A percentile compares a stretch with the other conserved stretches of the same genome.
Evolutionary conservation across 2,888 invertebrate species (phyloP).

Genomic region (Eurytoma californica): DNA sequence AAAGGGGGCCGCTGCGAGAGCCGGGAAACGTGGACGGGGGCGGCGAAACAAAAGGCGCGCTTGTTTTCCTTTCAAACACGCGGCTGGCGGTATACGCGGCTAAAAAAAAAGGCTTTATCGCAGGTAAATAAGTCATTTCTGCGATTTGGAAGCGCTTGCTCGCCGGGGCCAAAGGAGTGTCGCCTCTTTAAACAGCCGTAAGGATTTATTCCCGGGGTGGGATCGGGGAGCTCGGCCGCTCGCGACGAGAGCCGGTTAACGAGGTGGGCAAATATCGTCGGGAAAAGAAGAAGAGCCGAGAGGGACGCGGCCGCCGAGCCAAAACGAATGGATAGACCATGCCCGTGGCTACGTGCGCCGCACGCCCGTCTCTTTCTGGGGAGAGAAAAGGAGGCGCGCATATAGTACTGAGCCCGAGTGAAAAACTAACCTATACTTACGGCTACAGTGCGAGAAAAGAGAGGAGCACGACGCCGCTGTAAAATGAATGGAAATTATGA

Average conservation of each 20-base stretch:
- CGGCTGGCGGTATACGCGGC: background rate
- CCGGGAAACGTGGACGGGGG: slow-evolving; percentile 15
- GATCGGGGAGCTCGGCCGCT: slow-evolving; percentile 11
- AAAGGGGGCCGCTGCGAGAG: slow-evolving; percentile 10
- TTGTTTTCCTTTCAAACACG: background rate
- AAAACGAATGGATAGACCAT: too few species aligned
- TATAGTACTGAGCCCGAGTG: background rate
- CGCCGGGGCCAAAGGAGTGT: slow-evolving; percentile 10
- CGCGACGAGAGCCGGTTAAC: slow-evolving; percentile 22
- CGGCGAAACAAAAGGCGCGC: slow-evolving; percentile 8
- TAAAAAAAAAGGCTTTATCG: slow-evolving; percentile 12
- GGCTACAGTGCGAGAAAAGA: slow-evolving; percentile 5
- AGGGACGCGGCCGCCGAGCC: background rate
- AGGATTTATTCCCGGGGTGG: slow-evolving; percentile 24
- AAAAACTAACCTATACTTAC: slow-evolving; percentile 20
- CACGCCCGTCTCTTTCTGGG: too few species aligned
- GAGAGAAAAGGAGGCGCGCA: background rate
- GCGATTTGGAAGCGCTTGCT: slow-evolving; percentile 11
- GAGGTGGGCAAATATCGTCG: slow-evolving; percentile 14
- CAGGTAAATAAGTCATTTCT: slow-evolving; percentile 44
- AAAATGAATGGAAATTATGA: slow-evolving; percentile 19
- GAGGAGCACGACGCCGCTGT: background rate
- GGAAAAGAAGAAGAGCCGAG: background rate
- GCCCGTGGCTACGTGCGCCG: too few species aligned
- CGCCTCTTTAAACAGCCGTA: slow-evolving; percentile 21